Evolutionary conservation across 2,888 invertebrate genomes (phyloP).

Genomic region (Dynastes maya): DNA sequence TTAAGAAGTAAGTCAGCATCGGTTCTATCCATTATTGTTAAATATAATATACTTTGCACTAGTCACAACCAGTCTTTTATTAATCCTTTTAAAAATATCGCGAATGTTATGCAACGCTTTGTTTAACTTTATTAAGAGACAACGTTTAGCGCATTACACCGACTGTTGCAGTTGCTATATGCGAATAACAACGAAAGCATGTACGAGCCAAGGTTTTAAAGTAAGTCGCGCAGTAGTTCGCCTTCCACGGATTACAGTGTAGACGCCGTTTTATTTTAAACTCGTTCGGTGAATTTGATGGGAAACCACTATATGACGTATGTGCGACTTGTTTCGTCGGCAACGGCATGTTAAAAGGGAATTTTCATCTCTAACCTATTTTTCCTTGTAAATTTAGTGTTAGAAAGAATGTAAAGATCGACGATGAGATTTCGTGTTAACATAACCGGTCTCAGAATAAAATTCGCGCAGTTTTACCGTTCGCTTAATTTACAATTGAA

Average conservation of each 20-base stretch:
- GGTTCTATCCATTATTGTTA: conserved; percentile 29
- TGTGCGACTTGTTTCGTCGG: neutral
- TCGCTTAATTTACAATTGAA: too few species aligned
- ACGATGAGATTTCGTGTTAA: too few species aligned
- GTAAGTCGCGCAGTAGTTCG: neutral
- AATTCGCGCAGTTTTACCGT: too few species aligned
- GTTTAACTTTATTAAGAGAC: neutral
- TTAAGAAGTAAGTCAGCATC: conserved; percentile 17
- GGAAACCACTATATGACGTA: conserved; percentile 26
- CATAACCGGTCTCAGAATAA: too few species aligned
- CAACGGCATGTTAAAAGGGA: neutral
- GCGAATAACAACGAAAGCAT: neutral
- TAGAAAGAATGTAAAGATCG: too few species aligned
- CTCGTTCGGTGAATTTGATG: conserved; percentile 11
- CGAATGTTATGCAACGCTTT: neutral
- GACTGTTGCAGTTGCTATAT: neutral
- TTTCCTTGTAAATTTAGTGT: too few species aligned
- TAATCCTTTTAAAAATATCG: neutral
- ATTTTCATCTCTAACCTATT: neutral
- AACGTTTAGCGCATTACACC: neutral
- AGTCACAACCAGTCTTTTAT: neutral
- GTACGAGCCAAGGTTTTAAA: conserved; percentile 26
- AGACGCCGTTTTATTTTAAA: conserved; percentile 19
- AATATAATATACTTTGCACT: neutral
- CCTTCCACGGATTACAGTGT: neutral